phyloP scores from a whole-genome alignment of 2,113 vertebrate genomes.

The Alligator sinensis region DNA sequence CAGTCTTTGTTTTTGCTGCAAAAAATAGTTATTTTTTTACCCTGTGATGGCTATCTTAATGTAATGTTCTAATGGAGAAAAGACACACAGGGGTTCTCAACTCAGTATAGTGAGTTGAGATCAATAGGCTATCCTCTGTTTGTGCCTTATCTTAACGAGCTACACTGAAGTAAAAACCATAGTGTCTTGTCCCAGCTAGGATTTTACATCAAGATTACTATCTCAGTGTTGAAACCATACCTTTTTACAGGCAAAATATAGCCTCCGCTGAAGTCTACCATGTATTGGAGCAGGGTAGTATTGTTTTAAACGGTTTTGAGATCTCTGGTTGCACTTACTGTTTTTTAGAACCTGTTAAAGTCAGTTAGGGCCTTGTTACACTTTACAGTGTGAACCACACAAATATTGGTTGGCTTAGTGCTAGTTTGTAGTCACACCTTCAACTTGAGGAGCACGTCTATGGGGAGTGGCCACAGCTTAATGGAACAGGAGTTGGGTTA shows the following conservation, averaged over 20 bases:
- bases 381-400: too few species aligned
- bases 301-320: slow-evolving; percentile 3
- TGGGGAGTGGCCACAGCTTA: too few species aligned
- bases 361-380: background rate
- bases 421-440: too few species aligned
- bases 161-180: background rate
- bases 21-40: background rate
- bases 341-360: background rate
- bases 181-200: background rate
- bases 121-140: background rate
- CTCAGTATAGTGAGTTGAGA: accelerated
- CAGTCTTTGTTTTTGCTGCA: background rate
- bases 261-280: slow-evolving; percentile 33
- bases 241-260: slow-evolving; percentile 37
- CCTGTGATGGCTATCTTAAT: accelerated
- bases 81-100: background rate
- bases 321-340: background rate
- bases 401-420: too few species aligned
- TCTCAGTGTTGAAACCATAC: background rate
- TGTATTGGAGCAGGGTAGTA: slow-evolving; percentile 20
- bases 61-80: background rate
- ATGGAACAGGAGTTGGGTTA: too few species aligned
- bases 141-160: background rate
- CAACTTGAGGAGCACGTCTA: too few species aligned
- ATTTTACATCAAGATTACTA: background rate